phyloP scores from a whole-genome alignment of 2,113 vertebrate genomes.

The Serilophus lunatus region DNA sequence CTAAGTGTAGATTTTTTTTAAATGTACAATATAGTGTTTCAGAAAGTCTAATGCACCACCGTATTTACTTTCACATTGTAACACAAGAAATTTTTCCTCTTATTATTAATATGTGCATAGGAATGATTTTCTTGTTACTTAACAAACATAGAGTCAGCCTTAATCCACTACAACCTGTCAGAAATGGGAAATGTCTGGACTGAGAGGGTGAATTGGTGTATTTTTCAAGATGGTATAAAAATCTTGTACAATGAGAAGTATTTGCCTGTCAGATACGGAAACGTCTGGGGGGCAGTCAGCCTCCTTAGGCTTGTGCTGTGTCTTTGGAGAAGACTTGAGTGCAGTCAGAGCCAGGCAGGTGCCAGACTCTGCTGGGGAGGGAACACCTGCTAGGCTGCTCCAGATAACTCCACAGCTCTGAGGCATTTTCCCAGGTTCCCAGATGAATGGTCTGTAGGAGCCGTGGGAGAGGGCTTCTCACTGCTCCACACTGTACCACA shows the following conservation, averaged over 20 bases:
- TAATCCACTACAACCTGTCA: background rate
- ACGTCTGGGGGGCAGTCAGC: background rate
- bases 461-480: conserved; percentile 85
- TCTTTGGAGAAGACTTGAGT: conserved; percentile 41
- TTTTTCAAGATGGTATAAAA: background rate
- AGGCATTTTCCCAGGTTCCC: conserved; percentile 88
- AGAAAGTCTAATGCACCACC: background rate
- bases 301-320: background rate
- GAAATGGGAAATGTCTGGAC: background rate
- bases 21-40: background rate
- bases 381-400: conserved; percentile 81
- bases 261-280: background rate
- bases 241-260: background rate
- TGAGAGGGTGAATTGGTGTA: background rate
- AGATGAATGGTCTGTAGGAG: conserved; percentile 80
- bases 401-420: conserved; percentile 74
- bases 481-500: conserved; percentile 71
- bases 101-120: background rate
- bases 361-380: conserved; percentile 67
- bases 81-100: background rate
- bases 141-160: background rate
- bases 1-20: background rate
- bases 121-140: background rate
- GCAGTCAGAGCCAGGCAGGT: conserved; percentile 17
- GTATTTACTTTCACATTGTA: background rate